Conservation (phyloP, 2,888 invertebrate species). For the Cosmia pyralina region DNA sequence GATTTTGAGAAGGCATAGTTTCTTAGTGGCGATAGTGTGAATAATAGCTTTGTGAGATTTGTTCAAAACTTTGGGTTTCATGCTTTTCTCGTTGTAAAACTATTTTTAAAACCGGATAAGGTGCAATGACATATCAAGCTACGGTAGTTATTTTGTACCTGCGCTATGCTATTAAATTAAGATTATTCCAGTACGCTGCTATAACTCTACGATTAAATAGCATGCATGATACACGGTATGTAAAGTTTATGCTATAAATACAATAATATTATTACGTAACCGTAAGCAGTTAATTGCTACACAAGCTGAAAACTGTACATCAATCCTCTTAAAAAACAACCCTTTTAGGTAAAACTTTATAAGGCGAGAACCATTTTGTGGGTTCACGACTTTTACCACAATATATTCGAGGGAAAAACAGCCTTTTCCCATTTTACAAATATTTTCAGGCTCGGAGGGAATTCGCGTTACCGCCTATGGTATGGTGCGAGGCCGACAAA, state of each 20-base stretch:
- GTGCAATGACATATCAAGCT: not conserved
- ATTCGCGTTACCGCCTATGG: slow-evolving; percentile 63
- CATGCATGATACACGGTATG: too few relatives aligned
- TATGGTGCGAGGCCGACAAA: slow-evolving; percentile 55
- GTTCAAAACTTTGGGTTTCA: not conserved
- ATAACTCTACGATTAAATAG: not conserved
- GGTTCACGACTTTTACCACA: slow-evolving; percentile 50
- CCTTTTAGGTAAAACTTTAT: slow-evolving; percentile 39
- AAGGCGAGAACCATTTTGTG: slow-evolving; percentile 50
- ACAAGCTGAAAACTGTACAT: not conserved
- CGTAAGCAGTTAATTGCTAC: not conserved
- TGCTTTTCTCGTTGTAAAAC: not conserved
- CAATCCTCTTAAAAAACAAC: slow-evolving; percentile 34
- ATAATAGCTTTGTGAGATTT: slow-evolving; percentile 7
- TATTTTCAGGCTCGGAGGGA: slow-evolving; percentile 71
- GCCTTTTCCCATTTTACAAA: slow-evolving; percentile 70
- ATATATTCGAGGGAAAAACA: slow-evolving; percentile 61
- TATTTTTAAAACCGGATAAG: not conserved
- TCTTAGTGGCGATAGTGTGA: slow-evolving; percentile 14
- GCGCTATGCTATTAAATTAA: not conserved
- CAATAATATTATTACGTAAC: not conserved
- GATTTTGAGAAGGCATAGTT: slow-evolving; percentile 42
- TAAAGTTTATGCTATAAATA: not conserved
- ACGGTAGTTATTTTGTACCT: too few relatives aligned
- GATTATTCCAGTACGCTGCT: not conserved